Evolutionary conservation across 1,140 invertebrate genomes (phyloP).

Genomic region (Tenebrio molitor): DNA sequence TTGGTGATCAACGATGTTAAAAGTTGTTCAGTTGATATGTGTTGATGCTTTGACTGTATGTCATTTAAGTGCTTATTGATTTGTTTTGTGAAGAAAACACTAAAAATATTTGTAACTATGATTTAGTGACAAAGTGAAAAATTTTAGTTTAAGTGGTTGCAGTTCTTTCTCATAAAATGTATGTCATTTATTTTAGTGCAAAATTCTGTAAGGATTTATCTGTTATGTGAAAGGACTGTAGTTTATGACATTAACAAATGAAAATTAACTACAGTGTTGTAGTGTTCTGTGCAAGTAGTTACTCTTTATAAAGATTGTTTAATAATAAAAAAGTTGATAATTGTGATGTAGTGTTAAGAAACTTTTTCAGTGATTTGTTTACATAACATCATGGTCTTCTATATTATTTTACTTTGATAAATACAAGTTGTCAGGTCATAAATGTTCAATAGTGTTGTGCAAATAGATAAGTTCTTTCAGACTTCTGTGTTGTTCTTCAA

Average conservation of each 20-base stretch:
- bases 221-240: conserved; percentile 62
- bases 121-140: conserved; percentile 49
- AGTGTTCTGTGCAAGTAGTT: conserved; percentile 57
- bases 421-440: conserved; percentile 11
- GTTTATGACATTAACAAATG: conserved; percentile 24
- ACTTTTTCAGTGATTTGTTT: conserved; percentile 42
- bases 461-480: conserved; percentile 48
- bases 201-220: conserved; percentile 50
- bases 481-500: conserved; percentile 44
- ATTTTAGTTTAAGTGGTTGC: conserved; percentile 54
- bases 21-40: conserved; percentile 46
- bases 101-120: conserved; percentile 40
- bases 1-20: conserved; percentile 60
- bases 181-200: conserved; percentile 45
- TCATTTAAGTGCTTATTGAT: conserved; percentile 50
- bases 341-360: conserved; percentile 45
- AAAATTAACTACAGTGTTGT: conserved; percentile 54
- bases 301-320: conserved; percentile 39
- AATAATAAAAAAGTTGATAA: conserved; percentile 45
- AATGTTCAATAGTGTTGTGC: conserved; percentile 42
- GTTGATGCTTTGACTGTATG: conserved; percentile 40
- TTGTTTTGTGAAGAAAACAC: conserved; percentile 40
- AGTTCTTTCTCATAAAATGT: conserved; percentile 61
- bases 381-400: conserved; percentile 28
- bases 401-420: conserved; percentile 8